A percentile compares a stretch with the other conserved stretches of the same genome.
Conservation (phyloP, 2,888 invertebrate genomes). For the Amitus sp. region DNA sequence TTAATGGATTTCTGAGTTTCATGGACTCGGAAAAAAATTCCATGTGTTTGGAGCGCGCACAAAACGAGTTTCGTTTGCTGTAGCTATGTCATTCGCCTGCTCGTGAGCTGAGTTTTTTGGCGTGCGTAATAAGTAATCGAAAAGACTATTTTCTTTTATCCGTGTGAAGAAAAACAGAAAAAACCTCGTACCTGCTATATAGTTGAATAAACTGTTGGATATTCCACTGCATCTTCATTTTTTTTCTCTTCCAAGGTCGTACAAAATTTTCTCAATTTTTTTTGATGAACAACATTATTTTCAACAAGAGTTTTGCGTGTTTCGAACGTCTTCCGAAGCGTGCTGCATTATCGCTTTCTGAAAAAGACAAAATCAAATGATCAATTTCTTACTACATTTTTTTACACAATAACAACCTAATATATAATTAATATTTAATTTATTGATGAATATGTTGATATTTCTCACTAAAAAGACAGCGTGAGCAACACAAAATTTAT, state of each 20-base stretch:
- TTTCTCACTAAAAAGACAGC: too few species aligned
- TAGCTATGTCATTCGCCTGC: too few species aligned
- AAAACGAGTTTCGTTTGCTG: too few species aligned
- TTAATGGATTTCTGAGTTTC: neutral
- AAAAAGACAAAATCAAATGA: neutral
- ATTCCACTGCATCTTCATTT: conserved; percentile 35
- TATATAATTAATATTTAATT: too few species aligned
- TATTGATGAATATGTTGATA: too few species aligned
- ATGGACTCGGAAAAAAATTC: too few species aligned
- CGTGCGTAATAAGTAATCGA: too few species aligned
- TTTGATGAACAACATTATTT: neutral
- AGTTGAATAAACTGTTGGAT: conserved; percentile 36
- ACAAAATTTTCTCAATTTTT: neutral
- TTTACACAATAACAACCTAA: too few species aligned
- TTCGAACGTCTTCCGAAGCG: conserved; percentile 24
- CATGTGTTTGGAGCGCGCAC: neutral
- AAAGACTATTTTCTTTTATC: conserved; percentile 21
- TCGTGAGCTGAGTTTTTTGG: conserved; percentile 23
- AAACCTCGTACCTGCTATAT: conserved; percentile 41
- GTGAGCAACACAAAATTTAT: too few species aligned
- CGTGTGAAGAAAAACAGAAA: conserved; percentile 24
- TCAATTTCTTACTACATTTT: too few species aligned
- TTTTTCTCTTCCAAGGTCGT: too few species aligned
- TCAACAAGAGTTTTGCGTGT: conserved; percentile 16
- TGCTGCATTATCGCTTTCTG: conserved; percentile 37